Evolutionary conservation across 2,113 vertebrate species (phyloP).

Genomic region (Oryzias melastigma): DNA sequence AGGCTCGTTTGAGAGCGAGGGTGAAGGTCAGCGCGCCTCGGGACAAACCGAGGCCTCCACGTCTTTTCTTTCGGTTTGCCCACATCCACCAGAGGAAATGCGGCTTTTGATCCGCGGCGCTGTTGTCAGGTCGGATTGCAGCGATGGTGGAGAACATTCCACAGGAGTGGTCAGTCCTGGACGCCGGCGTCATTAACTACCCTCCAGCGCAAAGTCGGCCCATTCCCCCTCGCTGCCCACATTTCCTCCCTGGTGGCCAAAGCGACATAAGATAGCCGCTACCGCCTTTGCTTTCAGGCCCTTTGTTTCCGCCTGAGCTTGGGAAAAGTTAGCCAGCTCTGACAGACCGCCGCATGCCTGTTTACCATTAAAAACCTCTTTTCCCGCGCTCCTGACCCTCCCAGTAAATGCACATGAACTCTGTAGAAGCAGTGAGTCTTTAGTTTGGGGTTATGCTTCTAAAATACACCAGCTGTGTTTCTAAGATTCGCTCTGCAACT

Average conservation of each 20-base stretch:
- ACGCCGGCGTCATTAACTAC: constrained; percentile 68
- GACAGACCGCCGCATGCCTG: constrained; percentile 66
- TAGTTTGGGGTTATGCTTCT: constrained; percentile 16
- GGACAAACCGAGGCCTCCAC: constrained; percentile 48
- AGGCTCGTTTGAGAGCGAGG: constrained; percentile 62
- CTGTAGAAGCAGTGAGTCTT: constrained; percentile 5
- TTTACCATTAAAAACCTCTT: constrained; percentile 62
- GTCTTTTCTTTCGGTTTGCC: constrained; percentile 8
- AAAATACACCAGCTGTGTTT: constrained; percentile 10
- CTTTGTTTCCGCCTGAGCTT: constrained; percentile 66
- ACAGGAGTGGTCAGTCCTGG: constrained; percentile 53
- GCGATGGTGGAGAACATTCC: constrained; percentile 51
- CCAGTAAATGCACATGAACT: constrained; percentile 41
- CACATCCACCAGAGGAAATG: constrained; percentile 39
- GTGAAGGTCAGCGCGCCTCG: constrained; percentile 49
- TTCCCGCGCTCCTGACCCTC: constrained; percentile 49
- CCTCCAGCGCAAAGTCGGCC: constrained; percentile 54
- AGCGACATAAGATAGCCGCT: constrained; percentile 69
- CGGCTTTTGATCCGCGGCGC: constrained; percentile 60
- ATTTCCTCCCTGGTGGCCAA: constrained; percentile 65
- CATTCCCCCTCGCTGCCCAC: constrained; percentile 58
- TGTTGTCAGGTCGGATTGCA: constrained; percentile 43
- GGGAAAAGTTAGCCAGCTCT: constrained; percentile 68
- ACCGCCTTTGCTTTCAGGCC: constrained; percentile 60
- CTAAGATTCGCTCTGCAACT: constrained; percentile 9